A percentile compares a stretch with the other conserved stretches of the same genome.
Conservation (phyloP, 2,888 invertebrate species). For the Tipula lateralis region DNA sequence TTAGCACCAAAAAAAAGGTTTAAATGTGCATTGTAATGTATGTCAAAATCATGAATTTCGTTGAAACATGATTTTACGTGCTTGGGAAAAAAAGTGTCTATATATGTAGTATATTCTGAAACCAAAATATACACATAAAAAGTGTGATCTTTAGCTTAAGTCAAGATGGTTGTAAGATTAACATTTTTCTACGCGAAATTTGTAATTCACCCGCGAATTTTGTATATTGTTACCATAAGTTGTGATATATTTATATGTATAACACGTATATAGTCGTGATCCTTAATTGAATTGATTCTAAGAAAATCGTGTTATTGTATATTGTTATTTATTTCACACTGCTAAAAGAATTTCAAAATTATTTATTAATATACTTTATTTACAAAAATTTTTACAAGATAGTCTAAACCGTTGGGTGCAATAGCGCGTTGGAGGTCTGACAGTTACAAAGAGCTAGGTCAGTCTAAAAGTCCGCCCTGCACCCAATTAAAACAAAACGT, state of each 20-base stretch:
- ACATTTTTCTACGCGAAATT: neutral
- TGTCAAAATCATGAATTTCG: conserved; percentile 1
- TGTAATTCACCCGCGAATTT: neutral
- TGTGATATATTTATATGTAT: neutral
- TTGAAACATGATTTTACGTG: neutral
- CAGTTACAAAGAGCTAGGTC: too few relatives aligned
- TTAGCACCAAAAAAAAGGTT: neutral
- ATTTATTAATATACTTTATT: neutral
- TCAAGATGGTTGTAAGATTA: neutral
- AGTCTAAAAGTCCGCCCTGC: too few relatives aligned
- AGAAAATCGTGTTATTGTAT: neutral
- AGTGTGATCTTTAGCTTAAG: neutral
- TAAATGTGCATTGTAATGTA: neutral
- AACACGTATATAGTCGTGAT: neutral
- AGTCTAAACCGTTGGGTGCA: too few relatives aligned
- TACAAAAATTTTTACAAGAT: too few relatives aligned
- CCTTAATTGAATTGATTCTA: neutral
- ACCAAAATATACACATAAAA: neutral
- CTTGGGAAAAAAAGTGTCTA: neutral
- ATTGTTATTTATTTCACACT: neutral
- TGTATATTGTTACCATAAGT: neutral
- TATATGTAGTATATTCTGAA: neutral
- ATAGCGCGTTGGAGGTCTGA: too few relatives aligned
- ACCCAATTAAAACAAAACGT: too few relatives aligned
- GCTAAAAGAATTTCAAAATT: neutral